Evolutionary conservation across 2,797 vertebrate genomes (phyloP).

Genomic region (Squalus acanthias): DNA sequence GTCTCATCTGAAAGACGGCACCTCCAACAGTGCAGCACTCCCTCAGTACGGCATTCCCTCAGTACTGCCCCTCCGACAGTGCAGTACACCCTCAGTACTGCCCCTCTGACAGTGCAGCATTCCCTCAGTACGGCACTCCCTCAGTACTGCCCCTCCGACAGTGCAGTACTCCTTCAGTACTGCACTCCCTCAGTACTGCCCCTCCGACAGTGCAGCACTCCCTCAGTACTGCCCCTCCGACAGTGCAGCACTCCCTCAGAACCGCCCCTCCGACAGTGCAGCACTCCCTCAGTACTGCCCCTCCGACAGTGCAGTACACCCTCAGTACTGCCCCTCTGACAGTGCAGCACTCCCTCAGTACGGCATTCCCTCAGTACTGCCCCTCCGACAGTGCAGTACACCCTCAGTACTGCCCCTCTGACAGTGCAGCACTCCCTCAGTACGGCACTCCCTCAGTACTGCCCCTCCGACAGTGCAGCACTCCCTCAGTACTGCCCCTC

Average conservation of each 20-base stretch:
- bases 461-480: not conserved
- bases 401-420: not conserved
- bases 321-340: not conserved
- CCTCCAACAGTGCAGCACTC: not conserved
- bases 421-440: not conserved
- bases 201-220: not conserved
- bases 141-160: not conserved
- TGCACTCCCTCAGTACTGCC: no score
- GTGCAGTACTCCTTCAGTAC: no score
- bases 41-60: not conserved
- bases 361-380: no score
- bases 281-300: not conserved
- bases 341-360: no score
- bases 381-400: not conserved
- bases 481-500: not conserved
- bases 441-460: not conserved
- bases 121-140: not conserved
- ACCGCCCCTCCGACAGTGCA: not conserved
- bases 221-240: not conserved
- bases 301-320: not conserved
- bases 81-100: not conserved
- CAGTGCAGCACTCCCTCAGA: not conserved
- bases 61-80: not conserved
- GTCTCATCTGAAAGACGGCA: not conserved
- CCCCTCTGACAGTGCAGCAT: not conserved